phyloP scores from a whole-genome alignment of 2,797 vertebrate species.

The Pyrocephalus nanus region DNA sequence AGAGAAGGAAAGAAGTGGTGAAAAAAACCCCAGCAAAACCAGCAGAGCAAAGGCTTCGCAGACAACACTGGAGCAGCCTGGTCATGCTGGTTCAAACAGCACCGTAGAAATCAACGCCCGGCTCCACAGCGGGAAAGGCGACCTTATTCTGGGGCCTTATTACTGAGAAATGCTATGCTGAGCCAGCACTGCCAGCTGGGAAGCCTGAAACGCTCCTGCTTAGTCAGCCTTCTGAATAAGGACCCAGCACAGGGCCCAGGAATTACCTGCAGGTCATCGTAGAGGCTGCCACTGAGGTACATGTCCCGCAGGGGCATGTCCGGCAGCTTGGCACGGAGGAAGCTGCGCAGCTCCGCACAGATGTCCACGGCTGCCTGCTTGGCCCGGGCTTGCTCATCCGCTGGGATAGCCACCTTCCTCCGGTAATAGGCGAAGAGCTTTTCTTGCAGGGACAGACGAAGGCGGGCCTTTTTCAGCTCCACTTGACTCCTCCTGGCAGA shows the following conservation, averaged over 20 bases:
- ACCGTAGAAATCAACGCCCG: not conserved
- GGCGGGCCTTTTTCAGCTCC: constrained; percentile 84
- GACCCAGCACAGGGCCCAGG: not conserved
- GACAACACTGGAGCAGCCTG: not conserved
- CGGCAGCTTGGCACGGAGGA: constrained; percentile 92
- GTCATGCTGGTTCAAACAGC: not conserved
- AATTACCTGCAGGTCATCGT: constrained; percentile 93
- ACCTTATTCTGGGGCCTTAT: not conserved
- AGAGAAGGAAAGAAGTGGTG: not conserved
- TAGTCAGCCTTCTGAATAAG: not conserved
- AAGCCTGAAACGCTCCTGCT: not conserved
- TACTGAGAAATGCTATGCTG: constrained; percentile 11
- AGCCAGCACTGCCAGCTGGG: not conserved
- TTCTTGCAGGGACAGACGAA: constrained; percentile 93
- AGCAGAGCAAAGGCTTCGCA: not conserved
- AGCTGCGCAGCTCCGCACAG: constrained; percentile 91
- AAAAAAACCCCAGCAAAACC: not conserved
- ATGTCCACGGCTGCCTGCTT: constrained; percentile 94
- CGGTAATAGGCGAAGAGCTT: constrained; percentile 90
- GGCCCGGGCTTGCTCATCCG: constrained; percentile 88
- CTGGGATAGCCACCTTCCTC: constrained; percentile 85
- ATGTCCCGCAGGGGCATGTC: constrained; percentile 98
- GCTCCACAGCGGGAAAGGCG: not conserved
- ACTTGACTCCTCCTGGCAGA: constrained; percentile 76
- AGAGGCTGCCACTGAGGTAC: constrained; percentile 97